Evolutionary conservation across 1,140 invertebrate species (phyloP).

Genomic region (Drosophila nikananu): DNA sequence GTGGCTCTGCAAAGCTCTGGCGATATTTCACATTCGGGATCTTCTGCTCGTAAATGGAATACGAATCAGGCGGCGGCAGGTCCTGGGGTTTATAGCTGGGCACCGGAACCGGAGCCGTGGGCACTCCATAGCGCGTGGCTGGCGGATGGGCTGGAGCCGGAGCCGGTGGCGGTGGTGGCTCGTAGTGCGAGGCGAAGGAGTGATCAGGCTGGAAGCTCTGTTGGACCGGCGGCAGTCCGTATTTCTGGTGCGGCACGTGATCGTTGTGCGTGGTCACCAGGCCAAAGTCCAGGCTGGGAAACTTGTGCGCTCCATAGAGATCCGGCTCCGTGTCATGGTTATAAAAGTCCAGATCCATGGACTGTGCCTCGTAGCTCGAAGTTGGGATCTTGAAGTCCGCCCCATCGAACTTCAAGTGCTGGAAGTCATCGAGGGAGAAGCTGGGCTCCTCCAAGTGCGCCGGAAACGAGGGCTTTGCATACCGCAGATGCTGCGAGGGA

Average conservation of each 20-base stretch:
- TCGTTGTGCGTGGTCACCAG: slow-evolving; percentile 22
- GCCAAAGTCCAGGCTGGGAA: slow-evolving; percentile 57
- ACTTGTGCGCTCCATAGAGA: slow-evolving; percentile 67
- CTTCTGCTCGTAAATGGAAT: slow-evolving; percentile 73
- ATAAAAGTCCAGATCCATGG: slow-evolving; percentile 80
- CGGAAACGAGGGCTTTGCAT: slow-evolving; percentile 46
- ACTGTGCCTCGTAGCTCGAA: slow-evolving; percentile 73
- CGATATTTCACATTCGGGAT: slow-evolving; percentile 69
- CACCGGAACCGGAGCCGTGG: slow-evolving; percentile 31
- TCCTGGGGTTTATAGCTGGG: slow-evolving; percentile 35
- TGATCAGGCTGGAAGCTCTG: slow-evolving; percentile 56
- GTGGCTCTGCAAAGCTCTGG: slow-evolving; percentile 73
- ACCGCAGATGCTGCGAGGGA: slow-evolving; percentile 35
- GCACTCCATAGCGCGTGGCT: slow-evolving; percentile 42
- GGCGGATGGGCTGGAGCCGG: slow-evolving; percentile 19
- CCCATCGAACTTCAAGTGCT: slow-evolving; percentile 73
- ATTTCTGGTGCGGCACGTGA: slow-evolving; percentile 66
- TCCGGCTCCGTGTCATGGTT: slow-evolving; percentile 52
- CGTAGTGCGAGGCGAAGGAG: slow-evolving; percentile 53
- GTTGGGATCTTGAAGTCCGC: slow-evolving; percentile 69
- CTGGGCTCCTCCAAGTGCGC: slow-evolving; percentile 57
- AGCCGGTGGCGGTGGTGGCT: slow-evolving; percentile 25
- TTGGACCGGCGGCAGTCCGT: slow-evolving; percentile 55
- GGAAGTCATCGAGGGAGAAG: slow-evolving; percentile 67
- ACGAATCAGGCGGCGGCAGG: slow-evolving; percentile 43